Percentiles rank a stretch among this genome's conserved stretches.
Evolutionary conservation across 2,797 vertebrate genomes (phyloP).

Genomic region (Eospalax fontanierii): DNA sequence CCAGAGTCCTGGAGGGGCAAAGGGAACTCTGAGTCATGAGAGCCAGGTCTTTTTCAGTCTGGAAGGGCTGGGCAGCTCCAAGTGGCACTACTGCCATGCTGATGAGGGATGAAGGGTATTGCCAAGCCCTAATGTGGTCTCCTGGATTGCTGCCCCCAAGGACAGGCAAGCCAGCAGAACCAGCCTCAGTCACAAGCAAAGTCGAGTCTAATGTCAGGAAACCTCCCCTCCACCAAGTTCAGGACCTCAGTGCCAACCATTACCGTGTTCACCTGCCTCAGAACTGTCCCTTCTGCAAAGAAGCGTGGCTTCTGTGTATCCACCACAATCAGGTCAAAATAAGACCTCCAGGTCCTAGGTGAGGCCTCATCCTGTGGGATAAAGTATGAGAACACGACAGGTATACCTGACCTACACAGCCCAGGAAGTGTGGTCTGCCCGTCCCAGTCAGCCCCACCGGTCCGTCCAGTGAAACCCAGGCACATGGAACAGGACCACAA

Average conservation of each 20-base stretch:
- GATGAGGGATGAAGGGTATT: rapidly evolving
- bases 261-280: conserved; percentile 95
- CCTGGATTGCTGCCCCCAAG: not conserved
- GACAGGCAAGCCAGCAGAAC: not conserved
- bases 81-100: rapidly evolving
- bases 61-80: not conserved
- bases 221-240: not conserved
- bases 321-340: conserved; percentile 94
- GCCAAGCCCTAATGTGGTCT: not conserved
- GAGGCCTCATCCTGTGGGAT: not conserved
- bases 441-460: not conserved
- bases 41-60: not conserved
- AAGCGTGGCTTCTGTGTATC: conserved; percentile 94
- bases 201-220: not conserved
- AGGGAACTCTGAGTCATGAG: not conserved
- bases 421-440: not conserved
- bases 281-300: conserved; percentile 93
- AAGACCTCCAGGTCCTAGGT: conserved; percentile 90
- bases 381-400: rapidly evolving
- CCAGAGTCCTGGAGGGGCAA: conserved; percentile 90
- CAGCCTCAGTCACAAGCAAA: not conserved
- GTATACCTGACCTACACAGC: not conserved
- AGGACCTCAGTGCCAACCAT: not conserved
- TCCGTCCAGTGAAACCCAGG: not conserved
- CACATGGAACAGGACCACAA: not conserved